These are phyloP conservation scores for Setophaga coronata DNA, from an alignment of 2,113 vertebrate species.

Conservation along the genomic window DNA sequence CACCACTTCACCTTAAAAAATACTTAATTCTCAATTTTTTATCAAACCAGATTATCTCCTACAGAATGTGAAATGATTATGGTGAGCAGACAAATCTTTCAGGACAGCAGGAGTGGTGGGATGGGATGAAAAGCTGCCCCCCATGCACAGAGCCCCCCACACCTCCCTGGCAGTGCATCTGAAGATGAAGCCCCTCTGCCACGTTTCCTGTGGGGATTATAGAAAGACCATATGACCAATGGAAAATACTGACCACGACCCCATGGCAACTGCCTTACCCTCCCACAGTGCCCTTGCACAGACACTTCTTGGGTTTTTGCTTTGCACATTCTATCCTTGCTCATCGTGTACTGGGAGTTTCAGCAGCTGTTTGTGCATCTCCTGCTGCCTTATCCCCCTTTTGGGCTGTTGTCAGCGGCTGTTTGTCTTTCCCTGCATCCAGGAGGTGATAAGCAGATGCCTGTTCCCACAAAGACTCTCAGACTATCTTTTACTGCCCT, in stretches of 20 bases:
- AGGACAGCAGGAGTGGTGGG: neutral
- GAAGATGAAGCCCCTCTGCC: neutral
- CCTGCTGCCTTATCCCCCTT: neutral
- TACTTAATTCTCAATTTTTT: neutral
- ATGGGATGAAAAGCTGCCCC: neutral
- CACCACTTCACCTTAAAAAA: neutral
- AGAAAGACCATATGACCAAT: neutral
- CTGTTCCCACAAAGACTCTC: neutral
- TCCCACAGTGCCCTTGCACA: neutral
- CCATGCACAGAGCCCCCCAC: neutral
- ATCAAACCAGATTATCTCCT: neutral
- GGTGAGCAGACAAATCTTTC: neutral
- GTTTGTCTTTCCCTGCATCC: constrained; percentile 9
- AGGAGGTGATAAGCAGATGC: neutral
- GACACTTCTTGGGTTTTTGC: neutral
- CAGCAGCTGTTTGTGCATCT: neutral
- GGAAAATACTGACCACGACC: neutral
- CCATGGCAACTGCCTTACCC: neutral
- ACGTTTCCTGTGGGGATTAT: neutral
- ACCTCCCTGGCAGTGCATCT: fast-evolving
- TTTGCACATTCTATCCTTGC: neutral
- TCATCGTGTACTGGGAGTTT: neutral
- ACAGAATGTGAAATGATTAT: neutral
- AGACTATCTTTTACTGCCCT: neutral
- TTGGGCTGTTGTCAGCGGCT: fast-evolving